Evolutionary conservation across 2,113 vertebrate species (phyloP).

Genomic region (Zosterops lateralis): DNA sequence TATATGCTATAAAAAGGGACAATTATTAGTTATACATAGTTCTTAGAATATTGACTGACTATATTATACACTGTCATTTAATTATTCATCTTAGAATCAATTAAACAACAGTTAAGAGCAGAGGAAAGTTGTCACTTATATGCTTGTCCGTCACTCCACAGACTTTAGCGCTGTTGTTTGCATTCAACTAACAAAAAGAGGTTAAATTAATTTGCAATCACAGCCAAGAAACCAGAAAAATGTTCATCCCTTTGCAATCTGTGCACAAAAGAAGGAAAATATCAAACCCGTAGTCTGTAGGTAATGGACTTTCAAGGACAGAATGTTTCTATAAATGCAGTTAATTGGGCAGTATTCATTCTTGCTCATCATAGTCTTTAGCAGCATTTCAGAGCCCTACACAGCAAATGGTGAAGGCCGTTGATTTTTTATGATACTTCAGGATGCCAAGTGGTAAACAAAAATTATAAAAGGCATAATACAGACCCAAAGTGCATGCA

Average conservation of each 20-base stretch:
- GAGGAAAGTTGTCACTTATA: not conserved
- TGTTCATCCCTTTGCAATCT: not conserved
- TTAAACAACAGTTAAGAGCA: not conserved
- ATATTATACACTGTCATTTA: not conserved
- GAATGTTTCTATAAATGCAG: not conserved
- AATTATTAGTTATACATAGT: not conserved
- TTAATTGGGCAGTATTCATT: not conserved
- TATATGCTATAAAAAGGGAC: not conserved
- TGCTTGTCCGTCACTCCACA: not conserved
- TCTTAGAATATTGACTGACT: not conserved
- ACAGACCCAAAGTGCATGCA: not conserved
- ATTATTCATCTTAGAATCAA: not conserved
- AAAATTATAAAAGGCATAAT: not conserved
- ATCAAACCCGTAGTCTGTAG: not conserved
- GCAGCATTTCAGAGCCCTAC: not conserved
- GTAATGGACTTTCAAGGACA: not conserved
- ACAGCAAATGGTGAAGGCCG: not conserved
- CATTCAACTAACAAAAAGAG: not conserved
- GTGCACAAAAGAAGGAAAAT: not conserved
- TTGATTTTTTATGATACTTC: not conserved
- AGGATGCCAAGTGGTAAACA: slow-evolving; percentile 5
- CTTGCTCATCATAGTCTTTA: not conserved
- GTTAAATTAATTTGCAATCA: not conserved
- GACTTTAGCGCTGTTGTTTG: not conserved
- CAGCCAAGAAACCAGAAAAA: not conserved